These are phyloP conservation scores for Lacerta agilis DNA, from an alignment of 2,797 vertebrate genomes.

Conservation along the genomic window DNA sequence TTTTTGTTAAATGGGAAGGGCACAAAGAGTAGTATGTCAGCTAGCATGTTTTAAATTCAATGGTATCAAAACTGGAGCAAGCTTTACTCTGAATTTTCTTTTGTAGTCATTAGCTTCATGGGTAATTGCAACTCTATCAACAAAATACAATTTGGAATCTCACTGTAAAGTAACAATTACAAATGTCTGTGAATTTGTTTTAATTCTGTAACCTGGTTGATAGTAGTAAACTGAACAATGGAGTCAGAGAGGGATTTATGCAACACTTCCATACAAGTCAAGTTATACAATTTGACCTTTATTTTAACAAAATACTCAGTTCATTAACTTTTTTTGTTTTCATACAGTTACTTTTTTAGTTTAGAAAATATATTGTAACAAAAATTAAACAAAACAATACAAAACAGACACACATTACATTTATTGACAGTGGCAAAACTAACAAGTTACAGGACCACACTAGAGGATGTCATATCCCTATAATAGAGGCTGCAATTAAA, in stretches of 20 bases:
- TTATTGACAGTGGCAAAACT: conserved; percentile 68
- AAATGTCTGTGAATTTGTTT: not conserved
- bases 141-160: too few relatives aligned
- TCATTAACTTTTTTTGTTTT: conserved; percentile 75
- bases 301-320: conserved; percentile 82
- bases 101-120: too few relatives aligned
- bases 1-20: not conserved
- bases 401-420: conserved; percentile 50
- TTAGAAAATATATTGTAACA: conserved; percentile 81
- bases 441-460: conserved; percentile 72
- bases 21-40: too few relatives aligned
- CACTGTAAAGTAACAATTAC: not conserved
- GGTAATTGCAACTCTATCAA: too few relatives aligned
- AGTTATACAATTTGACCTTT: conserved; percentile 90
- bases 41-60: too few relatives aligned
- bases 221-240: not conserved
- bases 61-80: too few relatives aligned
- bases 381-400: not conserved
- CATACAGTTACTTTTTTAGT: conserved; percentile 87
- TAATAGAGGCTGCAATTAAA: conserved; percentile 73
- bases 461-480: conserved; percentile 66
- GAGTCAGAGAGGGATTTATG: not conserved
- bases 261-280: not conserved
- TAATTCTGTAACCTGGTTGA: not conserved
- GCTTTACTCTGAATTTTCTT: too few relatives aligned